These are phyloP conservation scores for Cephalopholis sonnerati DNA, from an alignment of 2,113 vertebrate genomes.

Conservation along the genomic window DNA sequence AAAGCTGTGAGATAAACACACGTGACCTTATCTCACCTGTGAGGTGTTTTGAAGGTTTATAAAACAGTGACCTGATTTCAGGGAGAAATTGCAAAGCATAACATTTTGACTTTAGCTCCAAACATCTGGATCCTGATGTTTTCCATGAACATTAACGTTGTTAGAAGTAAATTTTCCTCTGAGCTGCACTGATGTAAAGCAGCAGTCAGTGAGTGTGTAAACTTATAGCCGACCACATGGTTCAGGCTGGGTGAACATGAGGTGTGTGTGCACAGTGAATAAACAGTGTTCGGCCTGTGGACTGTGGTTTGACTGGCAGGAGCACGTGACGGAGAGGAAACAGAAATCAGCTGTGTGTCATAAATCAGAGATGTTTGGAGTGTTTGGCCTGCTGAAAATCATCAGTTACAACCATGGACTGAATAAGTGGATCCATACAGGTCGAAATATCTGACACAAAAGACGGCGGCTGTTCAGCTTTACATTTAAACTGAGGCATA, in stretches of 20 bases:
- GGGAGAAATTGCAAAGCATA: too few species aligned
- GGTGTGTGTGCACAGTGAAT: neutral
- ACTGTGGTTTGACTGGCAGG: neutral
- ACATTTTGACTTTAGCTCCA: neutral
- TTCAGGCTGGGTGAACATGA: neutral
- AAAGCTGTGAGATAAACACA: too few species aligned
- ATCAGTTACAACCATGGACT: neutral
- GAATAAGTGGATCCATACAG: neutral
- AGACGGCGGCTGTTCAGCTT: neutral
- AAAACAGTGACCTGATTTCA: neutral
- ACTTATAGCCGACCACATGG: neutral
- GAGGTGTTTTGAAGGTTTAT: neutral
- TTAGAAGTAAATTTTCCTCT: neutral
- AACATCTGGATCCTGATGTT: neutral
- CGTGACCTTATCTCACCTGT: neutral
- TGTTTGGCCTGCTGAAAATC: neutral
- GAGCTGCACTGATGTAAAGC: neutral
- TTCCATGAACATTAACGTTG: neutral
- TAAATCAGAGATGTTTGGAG: neutral
- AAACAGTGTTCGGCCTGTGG: neutral
- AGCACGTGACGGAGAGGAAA: slow-evolving; percentile 8
- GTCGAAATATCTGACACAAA: too few species aligned
- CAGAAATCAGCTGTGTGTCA: slow-evolving; percentile 9
- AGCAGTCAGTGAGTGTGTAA: neutral
- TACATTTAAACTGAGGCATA: neutral